Conservation (phyloP, 2,888 invertebrate genomes). For the Rugalucina vietnamica region DNA sequence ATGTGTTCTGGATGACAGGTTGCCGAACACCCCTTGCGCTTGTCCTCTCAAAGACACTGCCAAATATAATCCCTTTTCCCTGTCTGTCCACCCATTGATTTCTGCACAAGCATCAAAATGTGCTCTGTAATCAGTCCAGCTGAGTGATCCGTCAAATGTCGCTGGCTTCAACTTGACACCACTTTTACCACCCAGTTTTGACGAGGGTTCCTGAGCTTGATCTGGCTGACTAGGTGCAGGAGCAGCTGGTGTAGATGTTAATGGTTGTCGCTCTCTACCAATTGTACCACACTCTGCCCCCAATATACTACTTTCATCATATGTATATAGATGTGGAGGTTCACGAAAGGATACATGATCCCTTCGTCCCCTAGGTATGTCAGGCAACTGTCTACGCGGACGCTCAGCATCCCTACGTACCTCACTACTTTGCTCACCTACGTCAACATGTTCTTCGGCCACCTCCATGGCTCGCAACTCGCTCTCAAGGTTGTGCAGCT, state of each 20-base stretch:
- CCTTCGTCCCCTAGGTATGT: not conserved
- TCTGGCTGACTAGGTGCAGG: not conserved
- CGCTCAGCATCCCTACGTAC: not conserved
- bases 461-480: not conserved
- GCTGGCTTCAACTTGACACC: not conserved
- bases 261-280: not conserved
- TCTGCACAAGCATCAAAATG: slow-evolving; percentile 29
- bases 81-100: slow-evolving; percentile 20
- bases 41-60: not conserved
- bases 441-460: not conserved
- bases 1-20: not conserved
- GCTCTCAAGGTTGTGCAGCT: not conserved
- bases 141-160: slow-evolving; percentile 26
- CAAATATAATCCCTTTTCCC: not conserved
- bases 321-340: not conserved
- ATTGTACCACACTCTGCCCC: not conserved
- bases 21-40: slow-evolving; percentile 18
- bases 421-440: too few species aligned
- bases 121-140: slow-evolving; percentile 30
- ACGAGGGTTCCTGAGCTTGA: not conserved
- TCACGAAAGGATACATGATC: not conserved
- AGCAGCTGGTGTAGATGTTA: not conserved
- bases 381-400: not conserved
- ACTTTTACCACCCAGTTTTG: not conserved
- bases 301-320: not conserved